A percentile compares a stretch with the other conserved stretches of the same genome.
These are phyloP conservation scores for Ophioninae sp. DNA, from an alignment of 2,888 invertebrate species.

Conservation along the genomic window DNA sequence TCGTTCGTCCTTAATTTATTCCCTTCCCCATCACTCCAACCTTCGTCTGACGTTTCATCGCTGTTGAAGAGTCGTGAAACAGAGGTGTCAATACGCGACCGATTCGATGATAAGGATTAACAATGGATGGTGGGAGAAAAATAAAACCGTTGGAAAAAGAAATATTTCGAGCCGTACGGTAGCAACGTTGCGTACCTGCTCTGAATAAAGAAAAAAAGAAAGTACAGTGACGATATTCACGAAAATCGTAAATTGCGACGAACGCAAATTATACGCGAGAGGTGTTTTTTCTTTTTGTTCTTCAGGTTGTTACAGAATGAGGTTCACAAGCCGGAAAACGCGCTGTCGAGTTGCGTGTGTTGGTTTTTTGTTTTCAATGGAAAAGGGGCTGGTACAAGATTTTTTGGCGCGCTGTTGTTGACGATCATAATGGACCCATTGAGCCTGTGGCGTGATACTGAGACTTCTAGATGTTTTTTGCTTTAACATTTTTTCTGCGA, in stretches of 20 bases:
- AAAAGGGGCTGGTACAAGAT: not conserved
- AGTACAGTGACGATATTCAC: conserved; percentile 4
- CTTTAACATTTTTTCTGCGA: not conserved
- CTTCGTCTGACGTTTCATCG: conserved; percentile 41
- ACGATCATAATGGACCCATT: not conserved
- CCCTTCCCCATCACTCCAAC: not conserved
- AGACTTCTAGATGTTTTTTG: not conserved
- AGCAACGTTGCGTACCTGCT: not conserved
- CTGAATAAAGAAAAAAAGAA: conserved; percentile 10
- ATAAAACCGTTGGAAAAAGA: not conserved
- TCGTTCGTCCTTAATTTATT: conserved; percentile 20
- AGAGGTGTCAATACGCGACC: conserved; percentile 57
- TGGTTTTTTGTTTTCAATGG: not conserved
- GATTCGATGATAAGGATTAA: conserved; percentile 52
- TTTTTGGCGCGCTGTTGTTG: not conserved
- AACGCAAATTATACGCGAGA: conserved; percentile 41
- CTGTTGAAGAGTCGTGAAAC: conserved; percentile 35
- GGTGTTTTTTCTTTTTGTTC: conserved; percentile 1
- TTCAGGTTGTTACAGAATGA: conserved; percentile 7
- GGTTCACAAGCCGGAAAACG: conserved; percentile 18
- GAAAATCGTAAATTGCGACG: conserved; percentile 20
- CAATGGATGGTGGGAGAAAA: conserved; percentile 28
- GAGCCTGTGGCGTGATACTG: not conserved
- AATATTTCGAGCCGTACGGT: conserved; percentile 13
- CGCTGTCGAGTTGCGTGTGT: not conserved